Evolutionary conservation across 2,888 invertebrate species (phyloP), one percentile per base, ranked within the genome.

Genomic region (Oxycera nigricornis): DNA sequence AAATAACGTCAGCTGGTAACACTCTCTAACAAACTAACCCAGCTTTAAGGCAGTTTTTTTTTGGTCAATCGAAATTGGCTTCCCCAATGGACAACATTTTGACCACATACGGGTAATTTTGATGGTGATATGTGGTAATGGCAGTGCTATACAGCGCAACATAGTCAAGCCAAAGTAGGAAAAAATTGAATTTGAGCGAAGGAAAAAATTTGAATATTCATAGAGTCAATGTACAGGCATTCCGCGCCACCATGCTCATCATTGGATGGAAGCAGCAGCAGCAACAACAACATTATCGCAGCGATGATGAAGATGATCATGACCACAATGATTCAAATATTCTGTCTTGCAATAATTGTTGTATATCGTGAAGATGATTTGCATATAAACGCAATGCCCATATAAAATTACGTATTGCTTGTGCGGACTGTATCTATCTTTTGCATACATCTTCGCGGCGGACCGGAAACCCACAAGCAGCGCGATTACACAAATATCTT

Each of bases 141-240:
- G 59, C n/a, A 26, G 59, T 30, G n/a, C 30, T 26, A 28, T 4
- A 22, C 55, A 20, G 11, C 26, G 30, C 22, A 26, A 59, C 28
- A 35, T 22, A 11, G 24, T 11, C 14, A 9, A 65, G 39, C 65
- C 39, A 41, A 65, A 41, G 41, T 4, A 3, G 39, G 11, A 1
- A 11, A 24, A 26, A 28, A 59, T 11, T 46, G 50, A 68, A 24
- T n/a, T n/a, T 24, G 22, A 26, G 9, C 35, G 22, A 70, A 22
- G 70, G 11, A 68, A 70, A 52, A 68, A 70, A 70, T 70, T 70
- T 70, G 55, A 70, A 70, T 70, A 70, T 70, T 52, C 70, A 70
- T 70, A 52, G 55, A 70, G 41, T 26, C 55, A 31, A 52, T 30
- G 52, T 55, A 30, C 26, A 30, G 31, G 22, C 50, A 50, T 28